phyloP scores from a whole-genome alignment of 2,888 invertebrate species.

The Apamea sordens region DNA sequence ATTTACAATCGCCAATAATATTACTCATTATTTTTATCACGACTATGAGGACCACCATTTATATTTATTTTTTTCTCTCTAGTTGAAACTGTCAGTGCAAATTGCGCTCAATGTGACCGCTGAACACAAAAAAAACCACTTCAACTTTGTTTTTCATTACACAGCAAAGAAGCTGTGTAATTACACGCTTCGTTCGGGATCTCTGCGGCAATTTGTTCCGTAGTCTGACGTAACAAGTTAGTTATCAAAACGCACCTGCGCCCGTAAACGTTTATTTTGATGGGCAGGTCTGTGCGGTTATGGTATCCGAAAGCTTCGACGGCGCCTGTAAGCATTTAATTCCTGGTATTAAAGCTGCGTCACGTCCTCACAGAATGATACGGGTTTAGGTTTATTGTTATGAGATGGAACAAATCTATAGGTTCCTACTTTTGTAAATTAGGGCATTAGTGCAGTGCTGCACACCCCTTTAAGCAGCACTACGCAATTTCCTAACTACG shows the following conservation, averaged over 20 bases:
- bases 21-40: neutral
- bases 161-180: neutral
- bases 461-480: too few relatives aligned
- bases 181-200: neutral
- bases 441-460: too few relatives aligned
- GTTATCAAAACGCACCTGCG: slow-evolving; percentile 8
- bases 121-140: neutral
- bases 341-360: slow-evolving; percentile 29
- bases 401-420: slow-evolving; percentile 11
- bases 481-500: too few relatives aligned
- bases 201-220: neutral
- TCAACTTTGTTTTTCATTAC: neutral
- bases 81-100: neutral
- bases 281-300: slow-evolving; percentile 25
- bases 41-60: neutral
- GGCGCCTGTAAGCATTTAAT: slow-evolving; percentile 20
- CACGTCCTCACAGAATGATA: slow-evolving; percentile 35
- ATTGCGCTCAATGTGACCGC: slow-evolving; percentile 1
- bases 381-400: slow-evolving; percentile 11
- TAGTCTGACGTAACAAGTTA: neutral
- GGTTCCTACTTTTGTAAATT: neutral
- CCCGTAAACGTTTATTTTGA: neutral
- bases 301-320: slow-evolving; percentile 22
- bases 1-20: neutral
- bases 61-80: neutral